These are phyloP conservation scores for Tachysurus vachellii DNA, from an alignment of 2,113 vertebrate genomes.

Conservation along the genomic window DNA sequence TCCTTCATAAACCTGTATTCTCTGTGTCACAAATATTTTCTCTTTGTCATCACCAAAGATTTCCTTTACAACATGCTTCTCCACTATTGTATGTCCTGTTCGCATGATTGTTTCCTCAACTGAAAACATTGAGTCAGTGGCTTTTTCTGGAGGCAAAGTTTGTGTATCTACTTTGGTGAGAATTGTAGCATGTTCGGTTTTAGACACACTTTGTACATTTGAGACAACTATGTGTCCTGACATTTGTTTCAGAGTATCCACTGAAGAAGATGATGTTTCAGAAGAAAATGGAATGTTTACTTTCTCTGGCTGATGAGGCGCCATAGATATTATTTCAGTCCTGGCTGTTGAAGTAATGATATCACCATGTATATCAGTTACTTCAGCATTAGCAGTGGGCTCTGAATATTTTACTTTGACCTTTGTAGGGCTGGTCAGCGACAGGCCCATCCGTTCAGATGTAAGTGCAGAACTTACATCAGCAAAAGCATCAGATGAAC, in stretches of 20 bases:
- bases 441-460: constrained; percentile 63
- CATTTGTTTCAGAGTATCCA: constrained; percentile 66
- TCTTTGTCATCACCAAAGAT: constrained; percentile 64
- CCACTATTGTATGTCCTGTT: constrained; percentile 50
- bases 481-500: constrained; percentile 75
- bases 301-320: constrained; percentile 72
- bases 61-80: constrained; percentile 64
- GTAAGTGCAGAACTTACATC: constrained; percentile 73
- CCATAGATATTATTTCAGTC: constrained; percentile 67
- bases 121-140: constrained; percentile 52
- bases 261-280: constrained; percentile 67
- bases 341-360: constrained; percentile 70
- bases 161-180: constrained; percentile 60
- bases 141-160: constrained; percentile 42
- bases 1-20: constrained; percentile 58
- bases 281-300: constrained; percentile 67
- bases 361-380: constrained; percentile 59
- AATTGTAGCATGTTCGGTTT: constrained; percentile 63
- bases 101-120: constrained; percentile 49
- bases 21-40: constrained; percentile 67
- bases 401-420: constrained; percentile 73
- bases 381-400: constrained; percentile 42
- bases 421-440: constrained; percentile 68
- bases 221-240: constrained; percentile 69
- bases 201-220: constrained; percentile 68